Percentiles rank a stretch among this genome's conserved stretches.
These are phyloP conservation scores for Zosterops japonicus DNA, from an alignment of 2,113 vertebrate genomes.

Conservation along the genomic window DNA sequence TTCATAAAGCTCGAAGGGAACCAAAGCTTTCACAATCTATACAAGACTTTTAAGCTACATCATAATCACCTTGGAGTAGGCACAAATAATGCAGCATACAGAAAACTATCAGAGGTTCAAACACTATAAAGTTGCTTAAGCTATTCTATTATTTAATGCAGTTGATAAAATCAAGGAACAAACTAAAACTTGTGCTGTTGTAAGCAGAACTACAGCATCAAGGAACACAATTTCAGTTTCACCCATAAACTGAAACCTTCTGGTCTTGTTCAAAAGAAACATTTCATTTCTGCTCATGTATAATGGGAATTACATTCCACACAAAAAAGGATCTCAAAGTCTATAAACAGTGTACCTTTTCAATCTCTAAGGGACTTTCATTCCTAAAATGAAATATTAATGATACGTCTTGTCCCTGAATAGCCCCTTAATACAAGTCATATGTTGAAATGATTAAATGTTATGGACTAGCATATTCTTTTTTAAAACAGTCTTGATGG, in stretches of 20 bases:
- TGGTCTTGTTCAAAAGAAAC: constrained; percentile 50
- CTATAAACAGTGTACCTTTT: constrained; percentile 72
- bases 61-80: constrained; percentile 13
- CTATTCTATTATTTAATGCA: constrained; percentile 17
- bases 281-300: constrained; percentile 52
- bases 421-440: constrained; percentile 70
- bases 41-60: constrained; percentile 20
- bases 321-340: constrained; percentile 58
- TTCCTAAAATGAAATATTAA: constrained; percentile 69
- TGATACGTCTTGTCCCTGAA: constrained; percentile 65
- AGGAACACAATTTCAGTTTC: constrained; percentile 51
- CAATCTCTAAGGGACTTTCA: constrained; percentile 67
- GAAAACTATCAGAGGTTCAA: constrained; percentile 31
- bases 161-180: background rate
- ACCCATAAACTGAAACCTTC: constrained; percentile 61
- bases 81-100: constrained; percentile 47
- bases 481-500: constrained; percentile 48
- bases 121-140: constrained; percentile 51
- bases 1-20: constrained; percentile 22
- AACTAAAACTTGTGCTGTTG: constrained; percentile 39
- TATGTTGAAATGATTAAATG: constrained; percentile 71
- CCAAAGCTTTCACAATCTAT: constrained; percentile 49
- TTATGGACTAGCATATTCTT: constrained; percentile 53
- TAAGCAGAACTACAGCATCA: constrained; percentile 53
- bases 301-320: constrained; percentile 69